Evolutionary conservation across 1,140 invertebrate genomes (phyloP), one percentile per base, ranked within the genome.

Genomic region (Tenebrio molitor): DNA sequence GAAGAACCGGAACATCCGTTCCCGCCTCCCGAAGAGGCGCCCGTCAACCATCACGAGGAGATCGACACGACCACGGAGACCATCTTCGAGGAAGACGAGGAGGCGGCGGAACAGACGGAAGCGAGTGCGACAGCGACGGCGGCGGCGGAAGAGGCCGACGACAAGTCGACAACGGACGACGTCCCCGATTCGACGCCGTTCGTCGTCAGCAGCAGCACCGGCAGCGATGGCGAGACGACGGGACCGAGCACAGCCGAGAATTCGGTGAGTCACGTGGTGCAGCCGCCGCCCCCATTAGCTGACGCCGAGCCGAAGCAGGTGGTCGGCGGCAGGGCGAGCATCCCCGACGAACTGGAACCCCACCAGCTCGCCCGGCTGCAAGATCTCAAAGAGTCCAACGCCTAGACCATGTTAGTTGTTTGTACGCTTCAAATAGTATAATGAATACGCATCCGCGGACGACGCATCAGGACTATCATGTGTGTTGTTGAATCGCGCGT

Each of bases 341-440:
- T 95, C 80, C 93, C 93, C 5, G 93, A 95, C 78, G 93, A 95
- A 81, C 85, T 95, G 44, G 93, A 94, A 79, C 92, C 93, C 1
- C 91, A 93, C 78, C 93, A 95, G 83, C 85, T 95, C 73, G 93
- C 92, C 19, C 89, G 92, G 79, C 87, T 95, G 23, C 92, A 94
- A 81, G 91, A 93, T 81, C 86, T 95, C 12, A 95, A 95, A 83
- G 94, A 95, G 83, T 95, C 94, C 65, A 94, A 95, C 83, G 94
- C 94, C 84, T 95, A 92, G 84, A 75, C 36, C 23, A 41, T 66
- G n/a, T n/a, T n/a, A 66, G 64, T 15, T 66, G 21, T 41, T 66
- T 19, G 63, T 66, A 66, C 63, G 63, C 63, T 66, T 66, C 63
- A 10, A 34, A 42, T 74, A 19, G 16, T 44, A 64, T 29, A 44